phyloP scores from a whole-genome alignment of 2,113 vertebrate species.

The Laticauda colubrina region DNA sequence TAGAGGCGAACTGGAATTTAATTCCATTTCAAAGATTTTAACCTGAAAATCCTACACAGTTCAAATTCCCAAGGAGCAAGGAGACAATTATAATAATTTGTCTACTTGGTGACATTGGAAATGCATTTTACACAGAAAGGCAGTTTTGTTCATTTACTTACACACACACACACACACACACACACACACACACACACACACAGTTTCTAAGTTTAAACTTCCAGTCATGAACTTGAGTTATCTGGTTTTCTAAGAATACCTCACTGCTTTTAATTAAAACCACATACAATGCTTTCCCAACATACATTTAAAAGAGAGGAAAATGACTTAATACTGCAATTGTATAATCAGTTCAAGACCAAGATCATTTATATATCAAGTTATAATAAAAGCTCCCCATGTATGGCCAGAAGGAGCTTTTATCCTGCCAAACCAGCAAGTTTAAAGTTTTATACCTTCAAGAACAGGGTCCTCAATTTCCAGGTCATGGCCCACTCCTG shows the following conservation, averaged over 20 bases:
- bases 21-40: neutral
- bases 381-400: neutral
- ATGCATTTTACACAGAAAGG: neutral
- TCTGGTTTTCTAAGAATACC: neutral
- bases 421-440: neutral
- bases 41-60: neutral
- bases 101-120: neutral
- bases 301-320: neutral
- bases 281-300: neutral
- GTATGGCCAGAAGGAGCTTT: neutral
- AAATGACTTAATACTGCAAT: neutral
- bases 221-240: neutral
- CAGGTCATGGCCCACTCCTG: no score
- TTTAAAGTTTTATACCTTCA: neutral
- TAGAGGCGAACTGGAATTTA: neutral
- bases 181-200: neutral
- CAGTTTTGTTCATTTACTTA: neutral
- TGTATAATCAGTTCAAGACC: neutral
- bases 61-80: no score
- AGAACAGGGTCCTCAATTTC: neutral
- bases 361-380: neutral
- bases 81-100: neutral
- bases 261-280: neutral
- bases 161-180: no score
- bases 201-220: neutral